phyloP scores from a whole-genome alignment of 2,113 vertebrate genomes.

The Cynocephalus volans region DNA sequence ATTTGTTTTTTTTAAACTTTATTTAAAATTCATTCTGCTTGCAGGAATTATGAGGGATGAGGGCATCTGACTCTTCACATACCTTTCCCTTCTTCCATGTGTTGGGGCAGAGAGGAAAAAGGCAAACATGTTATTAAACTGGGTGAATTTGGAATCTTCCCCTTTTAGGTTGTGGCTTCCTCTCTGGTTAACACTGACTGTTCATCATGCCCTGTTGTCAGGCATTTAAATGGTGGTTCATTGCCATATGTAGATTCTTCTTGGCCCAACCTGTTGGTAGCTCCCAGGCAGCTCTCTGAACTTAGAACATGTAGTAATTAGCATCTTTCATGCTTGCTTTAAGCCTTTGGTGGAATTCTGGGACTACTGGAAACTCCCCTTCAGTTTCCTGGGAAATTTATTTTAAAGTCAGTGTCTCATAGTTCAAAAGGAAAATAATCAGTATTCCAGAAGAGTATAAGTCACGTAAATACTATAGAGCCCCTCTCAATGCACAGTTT shows the following conservation, averaged over 20 bases:
- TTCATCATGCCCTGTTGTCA: neutral
- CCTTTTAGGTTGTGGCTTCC: constrained; percentile 18
- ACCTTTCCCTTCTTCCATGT: neutral
- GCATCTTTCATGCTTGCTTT: neutral
- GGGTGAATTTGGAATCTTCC: neutral
- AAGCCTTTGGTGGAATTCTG: neutral
- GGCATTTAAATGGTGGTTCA: neutral
- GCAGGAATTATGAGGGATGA: neutral
- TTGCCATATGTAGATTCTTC: neutral
- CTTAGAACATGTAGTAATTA: constrained; percentile 2
- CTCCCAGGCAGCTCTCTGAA: neutral
- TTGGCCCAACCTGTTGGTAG: neutral
- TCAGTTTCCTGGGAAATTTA: neutral
- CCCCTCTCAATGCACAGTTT: neutral
- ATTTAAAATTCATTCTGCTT: neutral
- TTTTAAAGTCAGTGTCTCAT: constrained; percentile 30
- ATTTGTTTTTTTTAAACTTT: neutral
- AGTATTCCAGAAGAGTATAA: neutral
- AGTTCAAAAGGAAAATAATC: neutral
- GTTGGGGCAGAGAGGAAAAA: neutral
- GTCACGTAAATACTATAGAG: neutral
- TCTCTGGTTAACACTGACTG: neutral
- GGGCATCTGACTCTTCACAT: neutral
- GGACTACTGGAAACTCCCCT: neutral
- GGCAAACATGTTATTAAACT: constrained; percentile 1